Conservation (phyloP, 1,140 invertebrate species). For the Papilio dardanus region DNA sequence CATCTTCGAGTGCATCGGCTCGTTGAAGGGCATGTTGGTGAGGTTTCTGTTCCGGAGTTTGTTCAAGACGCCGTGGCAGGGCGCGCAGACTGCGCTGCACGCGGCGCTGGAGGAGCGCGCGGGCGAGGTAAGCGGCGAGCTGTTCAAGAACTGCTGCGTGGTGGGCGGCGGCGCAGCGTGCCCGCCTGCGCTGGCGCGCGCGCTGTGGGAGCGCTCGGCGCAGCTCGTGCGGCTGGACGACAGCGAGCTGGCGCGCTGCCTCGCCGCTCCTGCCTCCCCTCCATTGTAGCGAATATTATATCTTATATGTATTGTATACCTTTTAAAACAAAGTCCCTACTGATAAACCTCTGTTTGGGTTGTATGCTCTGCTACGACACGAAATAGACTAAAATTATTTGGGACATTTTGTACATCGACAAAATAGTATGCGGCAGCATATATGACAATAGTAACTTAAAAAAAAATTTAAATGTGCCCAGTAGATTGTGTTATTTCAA, state of each 20-base stretch:
- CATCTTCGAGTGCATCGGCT: slow-evolving; percentile 53
- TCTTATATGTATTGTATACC: too few relatives aligned
- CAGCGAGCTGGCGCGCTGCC: background rate
- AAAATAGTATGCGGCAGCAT: too few relatives aligned
- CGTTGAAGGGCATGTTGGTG: slow-evolving; percentile 46
- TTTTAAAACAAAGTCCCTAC: too few relatives aligned
- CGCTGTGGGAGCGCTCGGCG: slow-evolving; percentile 55
- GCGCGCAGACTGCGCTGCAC: slow-evolving; percentile 65
- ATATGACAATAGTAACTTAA: too few relatives aligned
- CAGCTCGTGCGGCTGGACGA: slow-evolving; percentile 47
- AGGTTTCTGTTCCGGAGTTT: slow-evolving; percentile 51
- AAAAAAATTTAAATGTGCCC: too few relatives aligned
- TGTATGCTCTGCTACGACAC: too few relatives aligned
- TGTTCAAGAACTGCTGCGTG: slow-evolving; percentile 61
- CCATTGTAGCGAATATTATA: too few relatives aligned
- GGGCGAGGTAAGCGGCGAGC: slow-evolving; percentile 62
- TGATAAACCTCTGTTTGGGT: too few relatives aligned
- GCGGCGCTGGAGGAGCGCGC: slow-evolving; percentile 55
- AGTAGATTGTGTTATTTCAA: too few relatives aligned
- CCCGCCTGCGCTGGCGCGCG: slow-evolving; percentile 44
- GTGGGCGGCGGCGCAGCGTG: slow-evolving; percentile 41
- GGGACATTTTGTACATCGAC: too few relatives aligned
- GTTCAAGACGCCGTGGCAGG: slow-evolving; percentile 64
- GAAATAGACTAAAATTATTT: too few relatives aligned
- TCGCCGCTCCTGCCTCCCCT: too few relatives aligned